These are phyloP conservation scores for Oceanites oceanicus DNA, from an alignment of 2,113 vertebrate genomes.

Conservation along the genomic window DNA sequence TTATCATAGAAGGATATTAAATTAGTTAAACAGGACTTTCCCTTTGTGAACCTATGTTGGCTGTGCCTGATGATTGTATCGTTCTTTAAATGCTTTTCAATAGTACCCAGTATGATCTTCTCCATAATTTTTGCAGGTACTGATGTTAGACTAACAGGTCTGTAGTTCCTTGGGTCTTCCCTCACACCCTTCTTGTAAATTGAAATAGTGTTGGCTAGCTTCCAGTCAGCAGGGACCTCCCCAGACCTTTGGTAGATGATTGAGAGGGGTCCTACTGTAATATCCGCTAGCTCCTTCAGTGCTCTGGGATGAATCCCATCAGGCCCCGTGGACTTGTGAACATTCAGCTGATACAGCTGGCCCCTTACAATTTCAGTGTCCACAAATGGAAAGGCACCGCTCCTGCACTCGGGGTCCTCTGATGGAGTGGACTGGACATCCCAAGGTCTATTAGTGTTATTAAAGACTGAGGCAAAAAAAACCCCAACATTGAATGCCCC, in stretches of 20 bases:
- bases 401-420: neutral
- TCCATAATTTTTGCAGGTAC: neutral
- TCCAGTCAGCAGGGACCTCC: neutral
- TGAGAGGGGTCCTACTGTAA: neutral
- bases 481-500: neutral
- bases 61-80: neutral
- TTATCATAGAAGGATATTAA: neutral
- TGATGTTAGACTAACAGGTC: neutral
- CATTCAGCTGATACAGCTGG: neutral
- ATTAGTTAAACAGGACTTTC: neutral
- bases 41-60: neutral
- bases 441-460: neutral
- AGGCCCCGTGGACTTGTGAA: neutral
- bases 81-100: neutral
- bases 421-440: neutral
- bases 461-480: neutral
- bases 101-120: neutral
- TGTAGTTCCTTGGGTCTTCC: neutral
- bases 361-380: neutral
- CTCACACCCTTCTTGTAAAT: neutral
- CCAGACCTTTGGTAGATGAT: neutral
- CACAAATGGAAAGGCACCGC: neutral
- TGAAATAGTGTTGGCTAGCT: neutral
- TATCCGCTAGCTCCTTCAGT: neutral
- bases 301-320: neutral